A percentile compares a stretch with the other conserved stretches of the same genome.
Conservation (phyloP, 2,888 invertebrate genomes). For the Bellardia bayeri region DNA sequence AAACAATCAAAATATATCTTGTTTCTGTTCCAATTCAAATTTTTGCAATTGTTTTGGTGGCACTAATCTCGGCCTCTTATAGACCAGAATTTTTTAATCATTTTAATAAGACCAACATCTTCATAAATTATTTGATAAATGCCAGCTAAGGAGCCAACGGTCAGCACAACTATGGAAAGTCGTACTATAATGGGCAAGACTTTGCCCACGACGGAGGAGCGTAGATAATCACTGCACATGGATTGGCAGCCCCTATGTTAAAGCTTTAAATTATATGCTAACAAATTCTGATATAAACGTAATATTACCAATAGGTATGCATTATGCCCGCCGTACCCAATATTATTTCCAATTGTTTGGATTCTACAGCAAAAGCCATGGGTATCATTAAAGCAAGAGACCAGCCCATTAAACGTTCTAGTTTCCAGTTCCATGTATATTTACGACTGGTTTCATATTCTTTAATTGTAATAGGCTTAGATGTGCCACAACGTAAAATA, state of each 20-base stretch:
- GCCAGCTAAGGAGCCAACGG: constrained; percentile 36
- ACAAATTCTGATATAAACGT: background rate
- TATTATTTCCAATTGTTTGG: constrained; percentile 57
- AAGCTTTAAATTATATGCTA: background rate
- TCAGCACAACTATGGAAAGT: constrained; percentile 23
- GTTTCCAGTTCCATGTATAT: constrained; percentile 53
- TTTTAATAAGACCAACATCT: constrained; percentile 57
- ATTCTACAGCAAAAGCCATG: constrained; percentile 43
- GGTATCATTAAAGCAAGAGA: constrained; percentile 49
- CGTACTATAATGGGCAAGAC: constrained; percentile 41
- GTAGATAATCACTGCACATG: constrained; percentile 67
- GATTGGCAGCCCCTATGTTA: constrained; percentile 60
- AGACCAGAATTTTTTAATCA: constrained; percentile 62
- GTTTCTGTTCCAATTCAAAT: constrained; percentile 19
- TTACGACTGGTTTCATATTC: constrained; percentile 60
- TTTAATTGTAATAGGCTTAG: constrained; percentile 43
- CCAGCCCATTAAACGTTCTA: constrained; percentile 54
- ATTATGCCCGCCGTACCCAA: background rate
- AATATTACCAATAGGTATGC: constrained; percentile 60
- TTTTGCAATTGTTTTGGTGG: constrained; percentile 29
- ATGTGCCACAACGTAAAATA: background rate
- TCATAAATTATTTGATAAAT: constrained; percentile 59
- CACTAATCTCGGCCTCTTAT: constrained; percentile 47
- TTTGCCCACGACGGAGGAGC: constrained; percentile 61
- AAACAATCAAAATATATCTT: constrained; percentile 13